phyloP scores from a whole-genome alignment of 2,113 vertebrate genomes.

The Chaetorhynchus papuensis region DNA sequence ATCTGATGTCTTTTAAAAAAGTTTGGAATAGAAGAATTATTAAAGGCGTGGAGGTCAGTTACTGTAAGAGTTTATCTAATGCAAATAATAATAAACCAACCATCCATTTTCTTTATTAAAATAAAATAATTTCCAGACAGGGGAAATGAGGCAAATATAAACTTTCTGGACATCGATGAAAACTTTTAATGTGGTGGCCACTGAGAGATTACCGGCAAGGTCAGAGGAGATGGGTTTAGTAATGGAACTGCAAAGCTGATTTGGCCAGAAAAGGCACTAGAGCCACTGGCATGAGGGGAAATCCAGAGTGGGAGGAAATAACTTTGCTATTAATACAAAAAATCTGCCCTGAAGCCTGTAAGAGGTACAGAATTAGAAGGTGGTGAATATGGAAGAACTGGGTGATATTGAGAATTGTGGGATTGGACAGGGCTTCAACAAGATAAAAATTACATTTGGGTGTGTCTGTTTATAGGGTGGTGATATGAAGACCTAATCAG shows the following conservation, averaged over 20 bases:
- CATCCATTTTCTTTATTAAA: not conserved
- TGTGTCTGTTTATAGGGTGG: rapidly evolving
- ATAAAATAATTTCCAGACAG: not conserved
- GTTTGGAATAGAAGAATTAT: not conserved
- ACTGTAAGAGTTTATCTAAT: not conserved
- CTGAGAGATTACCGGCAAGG: not conserved
- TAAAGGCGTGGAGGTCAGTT: not conserved
- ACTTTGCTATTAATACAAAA: not conserved
- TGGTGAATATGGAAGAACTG: not conserved
- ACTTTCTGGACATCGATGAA: not conserved
- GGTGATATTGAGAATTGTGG: not conserved
- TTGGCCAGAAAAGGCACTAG: not conserved
- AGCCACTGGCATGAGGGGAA: not conserved
- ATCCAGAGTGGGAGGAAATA: not conserved
- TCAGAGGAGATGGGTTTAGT: not conserved
- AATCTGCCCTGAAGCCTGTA: not conserved
- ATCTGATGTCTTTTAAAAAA: not conserved
- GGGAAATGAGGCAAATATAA: not conserved
- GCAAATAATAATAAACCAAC: not conserved
- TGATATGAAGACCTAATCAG: not conserved
- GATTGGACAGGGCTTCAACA: not conserved
- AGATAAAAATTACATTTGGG: not conserved
- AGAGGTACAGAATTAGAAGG: not conserved
- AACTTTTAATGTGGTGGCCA: not conserved
- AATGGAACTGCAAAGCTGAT: not conserved